A percentile compares a stretch with the other conserved stretches of the same genome.
phyloP scores from a whole-genome alignment of 2,797 vertebrate genomes.

The Acropternis orthonyx region DNA sequence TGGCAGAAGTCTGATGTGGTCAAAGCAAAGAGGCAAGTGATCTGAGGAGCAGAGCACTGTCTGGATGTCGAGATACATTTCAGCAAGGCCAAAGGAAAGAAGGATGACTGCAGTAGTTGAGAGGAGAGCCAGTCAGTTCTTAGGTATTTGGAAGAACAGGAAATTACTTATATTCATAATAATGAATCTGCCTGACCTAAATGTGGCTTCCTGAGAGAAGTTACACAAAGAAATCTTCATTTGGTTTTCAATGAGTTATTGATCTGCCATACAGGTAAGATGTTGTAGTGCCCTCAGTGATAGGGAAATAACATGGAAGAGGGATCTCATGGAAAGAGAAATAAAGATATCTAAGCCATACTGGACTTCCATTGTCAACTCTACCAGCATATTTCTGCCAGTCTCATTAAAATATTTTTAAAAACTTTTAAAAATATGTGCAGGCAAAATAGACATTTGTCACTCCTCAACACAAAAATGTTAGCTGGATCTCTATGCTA shows the following conservation, averaged over 20 bases:
- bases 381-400: not conserved
- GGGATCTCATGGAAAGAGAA: not conserved
- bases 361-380: not conserved
- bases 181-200: not conserved
- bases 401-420: not conserved
- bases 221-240: not conserved
- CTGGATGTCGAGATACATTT: not conserved
- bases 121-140: not conserved
- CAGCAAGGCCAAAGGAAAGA: not conserved
- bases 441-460: not conserved
- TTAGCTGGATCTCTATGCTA: not conserved
- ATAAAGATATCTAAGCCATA: not conserved
- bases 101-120: not conserved
- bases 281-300: not conserved
- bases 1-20: accelerated
- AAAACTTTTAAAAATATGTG: not conserved
- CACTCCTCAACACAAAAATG: not conserved
- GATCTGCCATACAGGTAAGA: not conserved
- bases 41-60: not conserved
- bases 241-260: not conserved
- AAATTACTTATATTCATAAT: not conserved
- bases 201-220: not conserved
- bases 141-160: not conserved
- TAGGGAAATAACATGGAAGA: not conserved
- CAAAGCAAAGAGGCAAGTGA: not conserved